Percentiles rank a stretch among this genome's conserved stretches.
Evolutionary conservation across 2,888 invertebrate species (phyloP).

Genomic region (Acrobasis suavella): DNA sequence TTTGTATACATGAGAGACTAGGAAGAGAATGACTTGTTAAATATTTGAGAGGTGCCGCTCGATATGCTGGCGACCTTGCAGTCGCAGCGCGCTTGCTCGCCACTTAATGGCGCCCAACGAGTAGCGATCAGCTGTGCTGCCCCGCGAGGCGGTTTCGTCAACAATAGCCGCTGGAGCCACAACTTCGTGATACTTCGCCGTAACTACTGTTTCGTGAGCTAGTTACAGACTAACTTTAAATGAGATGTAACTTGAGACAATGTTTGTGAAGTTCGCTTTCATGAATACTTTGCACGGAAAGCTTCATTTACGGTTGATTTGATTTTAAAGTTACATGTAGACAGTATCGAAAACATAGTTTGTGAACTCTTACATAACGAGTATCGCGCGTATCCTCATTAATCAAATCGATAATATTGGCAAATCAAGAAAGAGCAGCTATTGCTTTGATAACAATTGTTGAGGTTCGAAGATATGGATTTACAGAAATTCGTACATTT

Average conservation of each 20-base stretch:
- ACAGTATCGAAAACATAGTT: background rate
- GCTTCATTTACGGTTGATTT: background rate
- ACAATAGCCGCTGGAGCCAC: constrained; percentile 31
- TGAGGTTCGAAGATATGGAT: background rate
- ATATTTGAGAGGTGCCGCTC: constrained; percentile 65
- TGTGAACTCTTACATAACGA: background rate
- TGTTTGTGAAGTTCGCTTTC: background rate
- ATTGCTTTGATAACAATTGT: background rate
- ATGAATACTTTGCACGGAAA: background rate
- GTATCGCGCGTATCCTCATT: background rate
- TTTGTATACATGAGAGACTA: background rate
- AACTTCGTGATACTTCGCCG: background rate
- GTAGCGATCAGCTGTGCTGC: constrained; percentile 58
- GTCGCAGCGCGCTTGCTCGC: constrained; percentile 53
- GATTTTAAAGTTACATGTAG: background rate
- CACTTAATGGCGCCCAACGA: constrained; percentile 51
- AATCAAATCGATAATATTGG: background rate
- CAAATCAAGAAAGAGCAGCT: background rate
- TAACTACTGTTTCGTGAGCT: constrained; percentile 10
- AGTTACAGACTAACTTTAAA: constrained; percentile 4
- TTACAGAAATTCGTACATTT: no score
- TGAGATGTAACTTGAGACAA: background rate
- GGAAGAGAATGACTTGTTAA: constrained; percentile 49
- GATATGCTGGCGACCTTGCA: constrained; percentile 61
- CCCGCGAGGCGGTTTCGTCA: constrained; percentile 37